phyloP scores from a whole-genome alignment of 2,888 invertebrate species.

The Germaria angustata region DNA sequence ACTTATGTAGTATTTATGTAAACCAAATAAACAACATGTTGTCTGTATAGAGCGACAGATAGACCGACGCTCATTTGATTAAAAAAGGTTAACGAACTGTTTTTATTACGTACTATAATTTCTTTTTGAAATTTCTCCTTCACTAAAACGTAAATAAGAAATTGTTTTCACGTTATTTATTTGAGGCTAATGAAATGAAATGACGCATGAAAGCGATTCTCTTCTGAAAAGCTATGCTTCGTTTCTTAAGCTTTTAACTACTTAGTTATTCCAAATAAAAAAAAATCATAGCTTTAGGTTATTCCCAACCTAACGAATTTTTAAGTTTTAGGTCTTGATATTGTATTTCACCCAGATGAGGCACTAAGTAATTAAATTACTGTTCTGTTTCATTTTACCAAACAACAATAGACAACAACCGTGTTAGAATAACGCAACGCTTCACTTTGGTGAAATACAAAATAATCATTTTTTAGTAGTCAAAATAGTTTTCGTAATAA shows the following conservation, averaged over 20 bases:
- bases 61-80: neutral
- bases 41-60: neutral
- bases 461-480: no score
- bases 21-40: conserved; percentile 8
- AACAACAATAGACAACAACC: no score
- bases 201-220: conserved; percentile 33
- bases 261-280: neutral
- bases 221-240: neutral
- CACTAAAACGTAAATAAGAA: conserved; percentile 46
- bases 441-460: no score
- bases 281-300: no score
- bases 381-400: no score
- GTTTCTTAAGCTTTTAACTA: neutral
- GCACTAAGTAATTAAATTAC: no score
- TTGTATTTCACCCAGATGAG: no score
- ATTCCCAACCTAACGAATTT: no score
- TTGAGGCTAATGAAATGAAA: conserved; percentile 11
- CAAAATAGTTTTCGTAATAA: neutral
- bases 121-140: conserved; percentile 57
- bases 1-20: neutral
- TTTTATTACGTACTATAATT: conserved; percentile 39
- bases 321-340: no score
- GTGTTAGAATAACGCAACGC: no score
- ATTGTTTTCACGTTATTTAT: conserved; percentile 21
- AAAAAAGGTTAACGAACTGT: conserved; percentile 49